phyloP scores from a whole-genome alignment of 2,888 invertebrate species.

The Zootermopsis nevadensis region DNA sequence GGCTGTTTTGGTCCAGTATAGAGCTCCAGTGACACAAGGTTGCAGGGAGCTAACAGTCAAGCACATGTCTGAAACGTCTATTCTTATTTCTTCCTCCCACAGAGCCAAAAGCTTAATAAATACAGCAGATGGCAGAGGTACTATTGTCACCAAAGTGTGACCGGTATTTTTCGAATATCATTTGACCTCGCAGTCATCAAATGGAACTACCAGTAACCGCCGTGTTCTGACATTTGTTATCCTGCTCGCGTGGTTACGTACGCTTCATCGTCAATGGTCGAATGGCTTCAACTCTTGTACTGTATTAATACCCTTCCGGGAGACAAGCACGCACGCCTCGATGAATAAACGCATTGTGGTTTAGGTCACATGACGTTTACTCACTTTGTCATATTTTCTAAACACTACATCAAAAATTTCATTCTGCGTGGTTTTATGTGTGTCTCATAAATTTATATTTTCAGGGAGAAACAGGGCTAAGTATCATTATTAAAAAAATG shows the following conservation, averaged over 20 bases:
- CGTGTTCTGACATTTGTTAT: background rate
- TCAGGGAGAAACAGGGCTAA: background rate
- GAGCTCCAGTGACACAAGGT: background rate
- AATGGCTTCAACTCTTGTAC: slow-evolving; percentile 38
- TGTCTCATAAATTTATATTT: background rate
- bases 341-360: slow-evolving; percentile 21
- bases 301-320: slow-evolving; percentile 19
- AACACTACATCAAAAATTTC: background rate
- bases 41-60: background rate
- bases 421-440: background rate
- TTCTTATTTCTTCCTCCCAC: background rate
- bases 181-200: background rate
- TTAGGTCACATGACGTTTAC: slow-evolving; percentile 17
- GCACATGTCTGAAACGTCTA: background rate
- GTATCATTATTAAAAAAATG: background rate
- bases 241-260: background rate
- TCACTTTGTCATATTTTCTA: slow-evolving; percentile 11
- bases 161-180: background rate
- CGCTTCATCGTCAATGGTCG: slow-evolving; percentile 1
- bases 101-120: background rate
- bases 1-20: slow-evolving; percentile 18
- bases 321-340: slow-evolving; percentile 21
- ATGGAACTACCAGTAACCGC: background rate
- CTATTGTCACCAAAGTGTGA: background rate
- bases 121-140: background rate